These are phyloP conservation scores for Eupithecia pulchellata DNA, from an alignment of 2,888 invertebrate species.

Conservation along the genomic window DNA sequence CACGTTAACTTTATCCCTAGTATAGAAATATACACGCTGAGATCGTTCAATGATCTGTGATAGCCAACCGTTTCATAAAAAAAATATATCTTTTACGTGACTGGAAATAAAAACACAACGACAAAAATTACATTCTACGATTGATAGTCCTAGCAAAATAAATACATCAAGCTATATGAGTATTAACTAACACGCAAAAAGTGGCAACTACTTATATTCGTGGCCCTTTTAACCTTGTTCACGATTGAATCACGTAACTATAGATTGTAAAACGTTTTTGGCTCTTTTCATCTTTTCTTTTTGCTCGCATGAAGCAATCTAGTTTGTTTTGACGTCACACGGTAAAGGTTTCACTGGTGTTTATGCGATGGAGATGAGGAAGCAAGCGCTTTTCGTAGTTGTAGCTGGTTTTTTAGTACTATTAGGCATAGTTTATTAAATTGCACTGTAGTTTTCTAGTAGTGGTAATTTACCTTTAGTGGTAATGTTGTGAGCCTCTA, in stretches of 20 bases:
- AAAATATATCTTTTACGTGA: not conserved
- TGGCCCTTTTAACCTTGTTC: conserved; percentile 61
- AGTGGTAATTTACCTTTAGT: not conserved
- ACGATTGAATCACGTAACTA: conserved; percentile 64
- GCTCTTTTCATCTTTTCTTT: conserved; percentile 14
- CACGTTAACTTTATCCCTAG: not conserved
- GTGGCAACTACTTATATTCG: conserved; percentile 63
- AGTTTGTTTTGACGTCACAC: not conserved
- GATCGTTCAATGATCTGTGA: not conserved
- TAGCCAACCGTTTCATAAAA: not conserved
- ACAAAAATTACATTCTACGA: not conserved
- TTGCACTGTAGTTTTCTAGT: conserved; percentile 4
- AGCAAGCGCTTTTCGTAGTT: conserved; percentile 21
- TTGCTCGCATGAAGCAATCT: conserved; percentile 16
- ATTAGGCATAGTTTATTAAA: not conserved
- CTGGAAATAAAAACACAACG: not conserved
- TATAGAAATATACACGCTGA: not conserved
- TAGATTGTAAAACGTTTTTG: conserved; percentile 52
- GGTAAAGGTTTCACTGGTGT: conserved; percentile 13
- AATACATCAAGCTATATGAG: conserved; percentile 21
- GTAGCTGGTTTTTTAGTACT: not conserved
- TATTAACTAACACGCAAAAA: conserved; percentile 45
- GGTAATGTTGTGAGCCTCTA: not conserved
- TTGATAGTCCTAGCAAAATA: not conserved
- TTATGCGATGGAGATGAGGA: conserved; percentile 2